Evolutionary conservation across 2,888 invertebrate genomes (phyloP), one percentile per base, ranked within the genome.

Genomic region (Oscheius onirici): DNA sequence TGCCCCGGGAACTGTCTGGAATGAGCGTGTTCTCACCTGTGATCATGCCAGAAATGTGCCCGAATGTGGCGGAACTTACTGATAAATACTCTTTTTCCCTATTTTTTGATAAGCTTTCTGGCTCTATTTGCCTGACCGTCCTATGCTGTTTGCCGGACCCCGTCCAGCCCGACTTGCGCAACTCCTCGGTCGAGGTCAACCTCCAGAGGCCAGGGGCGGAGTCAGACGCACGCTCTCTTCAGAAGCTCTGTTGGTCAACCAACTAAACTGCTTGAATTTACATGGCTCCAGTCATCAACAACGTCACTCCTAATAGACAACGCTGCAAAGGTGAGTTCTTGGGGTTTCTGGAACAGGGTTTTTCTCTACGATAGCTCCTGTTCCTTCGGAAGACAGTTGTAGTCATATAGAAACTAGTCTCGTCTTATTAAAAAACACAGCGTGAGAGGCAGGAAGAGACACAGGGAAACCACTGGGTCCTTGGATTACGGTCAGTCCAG

Each of bases 31-130:
- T 13, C 34, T 57, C 17, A 71, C 63, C 43, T 75, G 75, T 44
- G 75, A 75, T 40, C 71, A 71, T 46, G 44, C 43, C 17, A 63
- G 71, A 34, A 70, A 71, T 43, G 75, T 75, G 15, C 75, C 73
- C 26, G 71, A 69, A 8, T 75, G 75, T 41, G 58, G 72, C 15
- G 66, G 63, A 43, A 6, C 26, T 2, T 41, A 58, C 41, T 58
- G 58, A 58, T 13, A 17, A 40, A 41, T 34, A 3, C 8, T 34
- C 34, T 34, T 34, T 34, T 34, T 6, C 5, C 3, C 3, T 34
- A 6, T 8, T 34, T 34, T 8, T 46, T 46, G 46, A 20, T 13
- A 34, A 34, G 0, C n/a, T n/a, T n/a, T n/a, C n/a, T n/a, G 24
- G 28, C 41, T 8, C 40, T 34, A 40, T 41, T 58, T 28, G 58